Evolutionary conservation across 2,113 vertebrate genomes (phyloP).

Genomic region (Amblyopsis rosae): DNA sequence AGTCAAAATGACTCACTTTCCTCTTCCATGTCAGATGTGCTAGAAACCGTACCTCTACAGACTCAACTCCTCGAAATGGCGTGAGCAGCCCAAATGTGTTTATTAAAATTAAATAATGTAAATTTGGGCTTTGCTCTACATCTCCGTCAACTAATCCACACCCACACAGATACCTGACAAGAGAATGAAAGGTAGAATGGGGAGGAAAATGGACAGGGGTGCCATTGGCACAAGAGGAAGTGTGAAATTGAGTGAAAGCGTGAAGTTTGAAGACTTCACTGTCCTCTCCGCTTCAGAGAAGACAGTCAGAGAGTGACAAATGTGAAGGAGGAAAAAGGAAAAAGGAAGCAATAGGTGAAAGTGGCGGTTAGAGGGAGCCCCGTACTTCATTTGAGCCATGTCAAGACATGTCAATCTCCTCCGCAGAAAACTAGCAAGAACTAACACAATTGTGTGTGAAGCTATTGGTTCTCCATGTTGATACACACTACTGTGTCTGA

Average conservation of each 20-base stretch:
- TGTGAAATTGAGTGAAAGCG: constrained; percentile 44
- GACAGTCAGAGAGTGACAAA: constrained; percentile 23
- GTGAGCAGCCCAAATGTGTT: constrained; percentile 58
- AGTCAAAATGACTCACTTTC: constrained; percentile 59
- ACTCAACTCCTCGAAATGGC: constrained; percentile 52
- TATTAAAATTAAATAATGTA: constrained; percentile 59
- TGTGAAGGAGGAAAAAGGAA: constrained; percentile 17
- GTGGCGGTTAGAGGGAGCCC: not conserved
- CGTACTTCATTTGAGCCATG: constrained; percentile 20
- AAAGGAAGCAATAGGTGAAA: constrained; percentile 7
- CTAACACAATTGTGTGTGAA: not conserved
- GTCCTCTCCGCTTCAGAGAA: not conserved
- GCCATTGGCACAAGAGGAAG: constrained; percentile 24
- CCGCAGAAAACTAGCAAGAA: constrained; percentile 12
- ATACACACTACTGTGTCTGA: not conserved
- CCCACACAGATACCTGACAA: constrained; percentile 56
- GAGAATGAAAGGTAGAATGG: constrained; percentile 30
- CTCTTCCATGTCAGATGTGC: constrained; percentile 54
- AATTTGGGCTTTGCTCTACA: constrained; percentile 62
- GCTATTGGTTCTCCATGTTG: constrained; percentile 13
- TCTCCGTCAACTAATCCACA: constrained; percentile 66
- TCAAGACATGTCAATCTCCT: not conserved
- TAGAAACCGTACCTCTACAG: constrained; percentile 33
- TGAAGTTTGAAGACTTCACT: constrained; percentile 13
- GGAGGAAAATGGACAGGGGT: constrained; percentile 25